These are phyloP conservation scores for Sycophila sp. DNA, from an alignment of 1,140 invertebrate species.

Conservation along the genomic window DNA sequence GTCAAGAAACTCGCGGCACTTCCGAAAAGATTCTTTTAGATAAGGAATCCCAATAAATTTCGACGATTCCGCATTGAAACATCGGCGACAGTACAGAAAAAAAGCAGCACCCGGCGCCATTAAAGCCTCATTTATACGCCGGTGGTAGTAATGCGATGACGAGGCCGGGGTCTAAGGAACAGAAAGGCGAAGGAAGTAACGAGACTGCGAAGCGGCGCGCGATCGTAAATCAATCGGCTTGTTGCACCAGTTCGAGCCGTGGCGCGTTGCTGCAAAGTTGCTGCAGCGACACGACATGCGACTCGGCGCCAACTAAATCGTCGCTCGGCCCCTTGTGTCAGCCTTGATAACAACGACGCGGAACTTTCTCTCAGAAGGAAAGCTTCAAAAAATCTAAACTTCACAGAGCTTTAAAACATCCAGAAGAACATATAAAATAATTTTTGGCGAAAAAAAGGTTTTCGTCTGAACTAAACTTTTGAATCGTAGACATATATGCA, in stretches of 20 bases:
- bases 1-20: constrained; percentile 2
- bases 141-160: background rate
- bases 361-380: too few species aligned
- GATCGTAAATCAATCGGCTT: constrained; percentile 17
- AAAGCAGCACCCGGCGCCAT: constrained; percentile 6
- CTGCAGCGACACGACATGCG: too few species aligned
- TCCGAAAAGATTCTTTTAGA: constrained; percentile 6
- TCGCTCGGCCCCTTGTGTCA: too few species aligned
- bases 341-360: too few species aligned
- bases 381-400: too few species aligned
- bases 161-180: background rate
- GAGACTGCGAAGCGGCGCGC: background rate
- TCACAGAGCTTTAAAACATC: too few species aligned
- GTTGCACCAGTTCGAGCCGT: constrained; percentile 7
- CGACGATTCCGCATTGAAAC: background rate
- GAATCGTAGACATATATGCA: too few species aligned
- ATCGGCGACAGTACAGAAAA: background rate
- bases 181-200: background rate
- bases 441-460: too few species aligned
- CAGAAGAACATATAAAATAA: too few species aligned
- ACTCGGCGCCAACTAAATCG: constrained; percentile 28
- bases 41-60: constrained; percentile 32
- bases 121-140: background rate
- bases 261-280: too few species aligned
- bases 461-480: too few species aligned